These are phyloP conservation scores for Archilochus colubris DNA, from an alignment of 2,113 vertebrate genomes.

Conservation along the genomic window DNA sequence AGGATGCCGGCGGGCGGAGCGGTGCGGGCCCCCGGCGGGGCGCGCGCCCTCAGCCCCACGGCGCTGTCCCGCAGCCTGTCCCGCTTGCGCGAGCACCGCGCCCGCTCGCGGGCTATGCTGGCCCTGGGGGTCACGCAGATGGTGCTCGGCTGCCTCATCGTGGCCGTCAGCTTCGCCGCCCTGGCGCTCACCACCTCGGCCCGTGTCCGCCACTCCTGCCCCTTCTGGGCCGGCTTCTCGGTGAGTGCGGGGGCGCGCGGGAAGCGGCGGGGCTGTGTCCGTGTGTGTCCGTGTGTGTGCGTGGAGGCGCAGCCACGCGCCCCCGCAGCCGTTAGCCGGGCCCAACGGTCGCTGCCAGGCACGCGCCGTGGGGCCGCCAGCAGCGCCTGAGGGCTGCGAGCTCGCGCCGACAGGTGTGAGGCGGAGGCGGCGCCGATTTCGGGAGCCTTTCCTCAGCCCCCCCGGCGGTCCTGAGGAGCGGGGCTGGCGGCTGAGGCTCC, in stretches of 20 bases:
- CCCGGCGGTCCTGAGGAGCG: not conserved
- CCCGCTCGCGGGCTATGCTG: slow-evolving; percentile 92
- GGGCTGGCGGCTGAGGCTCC: not conserved
- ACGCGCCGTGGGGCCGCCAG: not conserved
- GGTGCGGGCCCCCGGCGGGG: slow-evolving; percentile 78
- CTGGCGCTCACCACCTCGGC: slow-evolving; percentile 95
- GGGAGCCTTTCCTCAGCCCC: not conserved
- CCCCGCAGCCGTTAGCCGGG: not conserved
- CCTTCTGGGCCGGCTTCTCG: slow-evolving; percentile 98
- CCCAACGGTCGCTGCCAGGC: not conserved
- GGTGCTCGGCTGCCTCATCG: slow-evolving; percentile 93
- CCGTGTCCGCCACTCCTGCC: slow-evolving; percentile 94
- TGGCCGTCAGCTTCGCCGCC: slow-evolving; percentile 96
- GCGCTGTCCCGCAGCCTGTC: slow-evolving; percentile 90
- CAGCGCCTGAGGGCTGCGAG: not conserved
- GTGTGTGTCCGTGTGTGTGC: too few relatives aligned
- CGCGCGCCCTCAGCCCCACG: slow-evolving; percentile 84
- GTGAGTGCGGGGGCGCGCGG: slow-evolving; percentile 78
- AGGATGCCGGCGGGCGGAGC: slow-evolving; percentile 34
- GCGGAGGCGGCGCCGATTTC: not conserved
- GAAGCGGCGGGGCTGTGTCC: not conserved
- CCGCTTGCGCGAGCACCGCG: slow-evolving; percentile 86
- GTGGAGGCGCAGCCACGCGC: too few relatives aligned
- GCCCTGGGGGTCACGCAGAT: slow-evolving; percentile 94
- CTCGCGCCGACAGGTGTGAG: not conserved